Evolutionary conservation across 2,113 vertebrate species (phyloP).

Genomic region (Carettochelys insculpta): DNA sequence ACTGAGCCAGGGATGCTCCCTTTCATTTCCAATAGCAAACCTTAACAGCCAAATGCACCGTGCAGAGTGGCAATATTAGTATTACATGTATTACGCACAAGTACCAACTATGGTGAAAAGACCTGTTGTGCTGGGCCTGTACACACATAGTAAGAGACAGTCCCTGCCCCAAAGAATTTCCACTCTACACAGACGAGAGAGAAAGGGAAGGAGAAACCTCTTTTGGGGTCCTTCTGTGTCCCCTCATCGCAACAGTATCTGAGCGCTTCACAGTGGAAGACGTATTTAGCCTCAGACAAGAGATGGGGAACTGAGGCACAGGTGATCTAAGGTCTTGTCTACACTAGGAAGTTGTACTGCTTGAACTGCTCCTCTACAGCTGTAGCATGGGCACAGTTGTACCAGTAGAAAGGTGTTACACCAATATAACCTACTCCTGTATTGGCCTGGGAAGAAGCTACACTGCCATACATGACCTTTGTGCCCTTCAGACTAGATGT

Average conservation of each 20-base stretch:
- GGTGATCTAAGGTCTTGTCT: background rate
- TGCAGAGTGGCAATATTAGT: background rate
- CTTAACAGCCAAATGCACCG: background rate
- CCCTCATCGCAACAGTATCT: too few relatives aligned
- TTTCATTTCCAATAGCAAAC: background rate
- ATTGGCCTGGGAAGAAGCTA: background rate
- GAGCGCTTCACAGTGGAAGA: background rate
- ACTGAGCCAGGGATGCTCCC: accelerated
- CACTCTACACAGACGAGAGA: background rate
- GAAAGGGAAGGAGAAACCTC: background rate
- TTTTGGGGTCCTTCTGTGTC: background rate
- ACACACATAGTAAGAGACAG: background rate
- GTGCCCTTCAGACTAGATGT: background rate
- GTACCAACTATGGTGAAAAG: background rate
- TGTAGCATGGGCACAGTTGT: background rate
- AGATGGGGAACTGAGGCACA: background rate
- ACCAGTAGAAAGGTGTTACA: accelerated
- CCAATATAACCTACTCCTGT: background rate
- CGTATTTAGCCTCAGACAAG: background rate
- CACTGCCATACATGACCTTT: background rate
- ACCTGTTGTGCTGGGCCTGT: background rate
- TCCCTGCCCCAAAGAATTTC: background rate
- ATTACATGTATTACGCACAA: background rate
- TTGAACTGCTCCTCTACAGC: background rate
- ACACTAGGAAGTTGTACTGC: accelerated